Percentiles rank a stretch among this genome's conserved stretches.
These are phyloP conservation scores for Sander vitreus DNA, from an alignment of 2,113 vertebrate genomes.

Conservation along the genomic window DNA sequence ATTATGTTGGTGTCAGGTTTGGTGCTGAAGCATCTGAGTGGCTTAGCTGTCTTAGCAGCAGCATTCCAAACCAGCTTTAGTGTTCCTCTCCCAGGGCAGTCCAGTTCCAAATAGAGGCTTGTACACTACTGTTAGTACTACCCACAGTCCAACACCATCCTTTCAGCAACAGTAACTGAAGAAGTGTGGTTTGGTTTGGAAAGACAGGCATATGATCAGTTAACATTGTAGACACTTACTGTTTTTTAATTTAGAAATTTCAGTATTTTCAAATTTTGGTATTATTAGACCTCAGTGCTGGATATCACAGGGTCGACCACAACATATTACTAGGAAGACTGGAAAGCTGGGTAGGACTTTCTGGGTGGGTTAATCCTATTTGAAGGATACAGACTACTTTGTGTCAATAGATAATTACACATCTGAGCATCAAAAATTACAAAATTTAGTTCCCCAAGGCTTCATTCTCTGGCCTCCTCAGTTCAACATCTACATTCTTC, in stretches of 20 bases:
- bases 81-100: constrained; percentile 56
- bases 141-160: constrained; percentile 18
- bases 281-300: neutral
- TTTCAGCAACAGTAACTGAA: constrained; percentile 13
- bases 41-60: constrained; percentile 74
- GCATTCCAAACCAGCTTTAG: constrained; percentile 70
- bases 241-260: neutral
- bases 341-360: neutral
- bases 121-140: constrained; percentile 16
- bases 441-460: neutral
- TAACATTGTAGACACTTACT: neutral
- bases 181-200: constrained; percentile 23
- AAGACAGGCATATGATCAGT: constrained; percentile 2
- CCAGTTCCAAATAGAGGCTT: constrained; percentile 54
- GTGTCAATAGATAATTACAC: neutral
- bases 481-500: neutral
- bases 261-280: rapidly evolving
- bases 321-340: neutral
- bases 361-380: neutral
- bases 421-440: neutral
- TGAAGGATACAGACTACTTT: neutral
- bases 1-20: constrained; percentile 68
- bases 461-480: neutral
- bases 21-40: constrained; percentile 70
- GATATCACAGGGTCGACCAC: neutral